These are phyloP conservation scores for Leptinotarsa texana DNA, from an alignment of 1,140 invertebrate genomes.

Conservation along the genomic window DNA sequence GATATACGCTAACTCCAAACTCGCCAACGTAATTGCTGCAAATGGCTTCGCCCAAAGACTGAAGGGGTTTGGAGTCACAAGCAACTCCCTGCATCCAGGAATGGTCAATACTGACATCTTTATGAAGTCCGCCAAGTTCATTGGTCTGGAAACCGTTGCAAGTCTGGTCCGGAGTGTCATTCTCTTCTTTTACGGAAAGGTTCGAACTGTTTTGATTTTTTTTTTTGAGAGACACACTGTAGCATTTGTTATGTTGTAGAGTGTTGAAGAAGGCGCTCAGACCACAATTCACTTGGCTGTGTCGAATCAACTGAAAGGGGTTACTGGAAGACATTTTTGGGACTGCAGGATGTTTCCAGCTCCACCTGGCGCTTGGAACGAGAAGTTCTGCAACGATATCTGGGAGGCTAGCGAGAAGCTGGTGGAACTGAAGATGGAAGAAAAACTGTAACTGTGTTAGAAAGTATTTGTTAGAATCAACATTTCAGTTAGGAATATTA, in stretches of 20 bases:
- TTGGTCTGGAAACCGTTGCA: conserved; percentile 38
- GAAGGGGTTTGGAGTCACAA: conserved; percentile 54
- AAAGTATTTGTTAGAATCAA: too few species aligned
- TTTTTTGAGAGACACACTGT: neutral
- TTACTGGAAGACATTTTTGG: conserved; percentile 69
- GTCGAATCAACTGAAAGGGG: conserved; percentile 61
- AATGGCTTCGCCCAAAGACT: conserved; percentile 50
- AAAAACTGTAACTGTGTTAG: conserved; percentile 32
- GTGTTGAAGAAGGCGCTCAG: conserved; percentile 66
- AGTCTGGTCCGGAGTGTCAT: conserved; percentile 35
- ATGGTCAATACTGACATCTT: conserved; percentile 58
- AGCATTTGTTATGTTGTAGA: conserved; percentile 55
- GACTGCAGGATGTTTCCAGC: conserved; percentile 59
- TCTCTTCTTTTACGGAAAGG: conserved; percentile 26
- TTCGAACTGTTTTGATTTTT: neutral
- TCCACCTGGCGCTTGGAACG: conserved; percentile 46
- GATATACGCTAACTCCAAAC: conserved; percentile 51
- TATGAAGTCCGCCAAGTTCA: conserved; percentile 36
- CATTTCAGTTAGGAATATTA: too few species aligned
- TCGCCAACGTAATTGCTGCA: conserved; percentile 49
- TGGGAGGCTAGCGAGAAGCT: conserved; percentile 47
- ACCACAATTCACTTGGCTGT: conserved; percentile 67
- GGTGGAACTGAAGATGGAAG: conserved; percentile 40
- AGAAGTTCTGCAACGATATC: conserved; percentile 45
- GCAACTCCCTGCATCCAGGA: conserved; percentile 62